Conservation (phyloP, 2,113 vertebrate species). For the Dasyornis broadbenti region DNA sequence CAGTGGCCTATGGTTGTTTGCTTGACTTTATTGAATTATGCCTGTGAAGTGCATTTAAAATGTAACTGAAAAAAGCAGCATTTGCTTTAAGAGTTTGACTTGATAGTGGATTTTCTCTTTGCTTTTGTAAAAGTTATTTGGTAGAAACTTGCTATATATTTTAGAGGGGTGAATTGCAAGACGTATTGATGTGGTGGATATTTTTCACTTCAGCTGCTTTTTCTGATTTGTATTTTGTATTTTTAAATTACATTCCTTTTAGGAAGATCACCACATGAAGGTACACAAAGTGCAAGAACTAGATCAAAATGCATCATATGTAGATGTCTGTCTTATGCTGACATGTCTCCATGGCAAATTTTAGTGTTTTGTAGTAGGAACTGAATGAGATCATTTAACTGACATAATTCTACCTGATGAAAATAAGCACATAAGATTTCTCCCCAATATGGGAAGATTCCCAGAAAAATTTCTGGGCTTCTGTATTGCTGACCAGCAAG, state of each 20-base stretch:
- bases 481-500: neutral
- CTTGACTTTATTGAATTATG: neutral
- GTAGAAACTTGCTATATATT: neutral
- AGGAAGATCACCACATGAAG: neutral
- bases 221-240: neutral
- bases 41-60: neutral
- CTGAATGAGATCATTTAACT: neutral
- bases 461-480: neutral
- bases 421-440: neutral
- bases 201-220: neutral
- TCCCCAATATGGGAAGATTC: neutral
- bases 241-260: neutral
- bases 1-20: neutral
- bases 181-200: neutral
- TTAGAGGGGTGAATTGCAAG: neutral
- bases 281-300: neutral
- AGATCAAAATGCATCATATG: neutral
- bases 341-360: neutral
- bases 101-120: neutral
- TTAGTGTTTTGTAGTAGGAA: neutral
- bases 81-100: neutral
- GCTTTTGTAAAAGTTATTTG: neutral
- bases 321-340: neutral
- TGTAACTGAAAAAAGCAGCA: neutral
- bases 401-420: neutral